Conservation (phyloP, 2,888 invertebrate species). For the Antitype chi region DNA sequence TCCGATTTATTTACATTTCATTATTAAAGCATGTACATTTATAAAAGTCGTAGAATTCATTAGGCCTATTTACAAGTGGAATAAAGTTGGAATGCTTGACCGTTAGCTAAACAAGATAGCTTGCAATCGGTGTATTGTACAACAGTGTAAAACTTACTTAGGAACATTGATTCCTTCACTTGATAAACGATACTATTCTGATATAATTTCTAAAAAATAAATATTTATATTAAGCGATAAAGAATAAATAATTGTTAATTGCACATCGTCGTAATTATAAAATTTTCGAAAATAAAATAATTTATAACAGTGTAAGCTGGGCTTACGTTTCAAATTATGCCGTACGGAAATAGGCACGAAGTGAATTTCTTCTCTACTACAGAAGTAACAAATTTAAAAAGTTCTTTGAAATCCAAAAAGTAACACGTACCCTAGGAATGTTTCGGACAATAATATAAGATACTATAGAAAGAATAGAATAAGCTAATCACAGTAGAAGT, state of each 20-base stretch:
- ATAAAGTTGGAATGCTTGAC: conserved; percentile 89
- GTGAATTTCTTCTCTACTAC: conserved; percentile 75
- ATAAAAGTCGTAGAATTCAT: conserved; percentile 84
- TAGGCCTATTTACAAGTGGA: conserved; percentile 91
- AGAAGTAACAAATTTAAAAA: conserved; percentile 75
- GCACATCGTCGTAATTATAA: conserved; percentile 86
- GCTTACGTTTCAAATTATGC: conserved; percentile 80
- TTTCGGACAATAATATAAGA: conserved; percentile 85
- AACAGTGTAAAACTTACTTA: conserved; percentile 83
- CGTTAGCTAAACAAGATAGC: conserved; percentile 82
- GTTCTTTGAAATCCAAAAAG: conserved; percentile 77
- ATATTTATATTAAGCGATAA: conserved; percentile 88
- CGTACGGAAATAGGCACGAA: conserved; percentile 81
- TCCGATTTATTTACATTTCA: conserved; percentile 87
- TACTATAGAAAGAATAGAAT: conserved; percentile 82
- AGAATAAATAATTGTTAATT: conserved; percentile 89
- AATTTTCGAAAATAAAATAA: conserved; percentile 85
- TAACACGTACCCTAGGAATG: conserved; percentile 85
- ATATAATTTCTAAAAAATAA: conserved; percentile 88
- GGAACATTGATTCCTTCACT: conserved; percentile 88
- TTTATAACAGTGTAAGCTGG: conserved; percentile 82
- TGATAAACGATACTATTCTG: conserved; percentile 77
- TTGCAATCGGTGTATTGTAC: conserved; percentile 83
- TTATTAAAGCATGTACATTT: conserved; percentile 87
- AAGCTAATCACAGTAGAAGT: conserved; percentile 88